Conservation (phyloP, 2,113 vertebrate genomes). For the Antechinus flavipes region DNA sequence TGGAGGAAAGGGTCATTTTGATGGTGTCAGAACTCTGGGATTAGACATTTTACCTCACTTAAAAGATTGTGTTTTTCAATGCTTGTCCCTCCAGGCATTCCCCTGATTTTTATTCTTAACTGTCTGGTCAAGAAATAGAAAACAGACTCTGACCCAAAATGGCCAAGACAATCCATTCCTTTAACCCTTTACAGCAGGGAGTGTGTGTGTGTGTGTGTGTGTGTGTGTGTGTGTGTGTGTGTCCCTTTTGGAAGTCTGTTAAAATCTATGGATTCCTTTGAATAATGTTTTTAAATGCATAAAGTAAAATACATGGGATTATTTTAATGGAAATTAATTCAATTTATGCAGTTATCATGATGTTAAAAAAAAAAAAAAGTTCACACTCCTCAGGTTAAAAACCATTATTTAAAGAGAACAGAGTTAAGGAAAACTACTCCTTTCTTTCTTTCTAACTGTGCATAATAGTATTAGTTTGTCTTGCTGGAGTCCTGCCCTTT, state of each 20-base stretch:
- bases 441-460: conserved; percentile 20
- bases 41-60: not conserved
- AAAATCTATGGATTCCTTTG: not conserved
- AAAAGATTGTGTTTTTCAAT: not conserved
- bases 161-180: not conserved
- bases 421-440: not conserved
- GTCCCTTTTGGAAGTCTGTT: not conserved
- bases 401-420: not conserved
- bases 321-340: not conserved
- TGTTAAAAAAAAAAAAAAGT: not conserved
- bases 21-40: not conserved
- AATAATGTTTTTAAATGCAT: not conserved
- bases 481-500: not conserved
- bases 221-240: not conserved
- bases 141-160: not conserved
- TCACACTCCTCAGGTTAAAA: not conserved
- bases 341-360: not conserved
- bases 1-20: not conserved
- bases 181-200: not conserved
- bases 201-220: not conserved
- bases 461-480: not conserved
- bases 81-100: not conserved
- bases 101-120: not conserved
- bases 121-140: not conserved
- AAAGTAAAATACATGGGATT: not conserved